Evolutionary conservation across 2,888 invertebrate genomes (phyloP).

Genomic region (Megalurothrips usitatus): DNA sequence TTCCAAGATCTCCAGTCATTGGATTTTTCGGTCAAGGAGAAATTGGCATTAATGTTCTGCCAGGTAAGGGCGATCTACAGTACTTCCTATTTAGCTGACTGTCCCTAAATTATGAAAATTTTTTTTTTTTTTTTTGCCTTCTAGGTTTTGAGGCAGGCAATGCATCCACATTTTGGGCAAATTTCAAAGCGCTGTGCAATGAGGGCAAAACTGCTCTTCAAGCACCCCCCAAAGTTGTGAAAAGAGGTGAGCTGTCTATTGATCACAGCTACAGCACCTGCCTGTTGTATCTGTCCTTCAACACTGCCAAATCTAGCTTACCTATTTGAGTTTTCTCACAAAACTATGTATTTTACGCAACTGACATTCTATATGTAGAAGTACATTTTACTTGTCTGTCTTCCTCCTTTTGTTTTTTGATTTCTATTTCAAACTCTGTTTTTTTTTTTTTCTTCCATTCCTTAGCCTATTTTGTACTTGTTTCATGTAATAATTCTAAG

Average conservation of each 20-base stretch:
- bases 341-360: neutral
- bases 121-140: neutral
- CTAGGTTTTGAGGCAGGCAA: neutral
- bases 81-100: too few species aligned
- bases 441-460: too few species aligned
- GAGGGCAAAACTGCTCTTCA: neutral
- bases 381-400: too few species aligned
- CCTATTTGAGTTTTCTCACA: neutral
- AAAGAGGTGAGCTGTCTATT: neutral
- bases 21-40: neutral
- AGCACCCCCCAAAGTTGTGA: neutral
- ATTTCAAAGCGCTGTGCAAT: neutral
- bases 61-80: neutral
- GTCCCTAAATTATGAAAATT: too few species aligned
- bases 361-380: neutral
- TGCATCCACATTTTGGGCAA: neutral
- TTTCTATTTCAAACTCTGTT: too few species aligned
- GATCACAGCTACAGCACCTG: conserved; percentile 9
- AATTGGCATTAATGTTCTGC: neutral
- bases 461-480: too few species aligned
- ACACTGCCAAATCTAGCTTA: neutral
- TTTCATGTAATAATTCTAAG: too few species aligned
- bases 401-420: too few species aligned
- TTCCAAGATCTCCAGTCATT: neutral
- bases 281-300: neutral